Evolutionary conservation across 1,140 invertebrate genomes (phyloP), one percentile per base, ranked within the genome.

Genomic region (Aradophagus sp.): DNA sequence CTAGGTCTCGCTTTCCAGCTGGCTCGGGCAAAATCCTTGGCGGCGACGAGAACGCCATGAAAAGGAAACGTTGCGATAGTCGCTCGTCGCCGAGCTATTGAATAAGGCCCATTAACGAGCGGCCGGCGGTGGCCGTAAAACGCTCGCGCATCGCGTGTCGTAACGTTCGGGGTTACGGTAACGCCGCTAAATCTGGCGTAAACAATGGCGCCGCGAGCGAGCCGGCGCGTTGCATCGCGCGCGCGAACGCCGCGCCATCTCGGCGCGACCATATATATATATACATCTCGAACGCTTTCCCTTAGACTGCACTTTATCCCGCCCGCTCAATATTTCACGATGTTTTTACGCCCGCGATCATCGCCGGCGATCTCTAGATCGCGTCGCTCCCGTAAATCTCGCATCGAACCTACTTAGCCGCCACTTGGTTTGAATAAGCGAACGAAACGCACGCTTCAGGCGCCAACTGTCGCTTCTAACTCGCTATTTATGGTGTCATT

Each of bases 291-390:
- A 5, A n/a, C 27, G 26, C 12, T 48, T 14, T 47, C 42, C 55
- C 42, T 50, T 14, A 20, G 14, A 38, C 45, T 38, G 42, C 55
- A 48, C 44, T 39, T 55, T 55, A 45, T 47, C 8, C 17, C 12
- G 1, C 11, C 15, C 41, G 13, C 17, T 65, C 50, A 65, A 65
- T 65, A 65, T 55, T 65, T 65, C 35, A 65, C 20, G 27, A 14
- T 65, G 42, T 65, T 65, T 56, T 65, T 65, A 65, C 39, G 41
- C 34, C 32, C 32, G 23, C 48, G 59, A 53, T 45, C 59, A 56
- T 56, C 50, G 42, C 15, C 34, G 50, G 8, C 41, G 17, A 65
- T 65, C 44, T 47, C 26, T 27, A 27, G 50, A 48, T 65, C 50
- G 42, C 27, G 61, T 55, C 61, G 27, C 36, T n/a, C 35, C 48